Evolutionary conservation across 1,140 invertebrate species (phyloP), one percentile per base, ranked within the genome.

Genomic region (Notospermus geniculatus): DNA sequence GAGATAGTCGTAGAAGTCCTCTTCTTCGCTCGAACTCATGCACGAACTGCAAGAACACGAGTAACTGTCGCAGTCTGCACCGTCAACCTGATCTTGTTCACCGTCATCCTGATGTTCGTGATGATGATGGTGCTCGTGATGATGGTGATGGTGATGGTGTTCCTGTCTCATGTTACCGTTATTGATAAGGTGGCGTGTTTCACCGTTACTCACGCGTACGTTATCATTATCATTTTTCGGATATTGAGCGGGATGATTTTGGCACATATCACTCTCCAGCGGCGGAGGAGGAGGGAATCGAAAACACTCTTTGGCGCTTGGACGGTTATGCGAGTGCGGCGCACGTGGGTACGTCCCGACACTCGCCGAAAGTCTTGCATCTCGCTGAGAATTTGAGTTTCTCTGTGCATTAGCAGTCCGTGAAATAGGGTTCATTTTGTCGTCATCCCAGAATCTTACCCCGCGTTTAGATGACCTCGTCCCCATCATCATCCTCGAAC

Each of bases 1-100:
- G 52, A 93, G 75, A 45, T 90, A 86, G 75, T 93, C 92, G 52
- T 74, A 73, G 58, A 90, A 90, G 67, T 90, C 88, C 45, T 90
- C 87, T 22, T 73, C 71, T 15, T 87, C 89, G 46, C 79, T 81
- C 19, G 89, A 91, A 1, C 88, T 89, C 1, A 90, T 92, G 71
- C 91, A 93, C 0, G 91, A 93, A 54, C 91, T 92, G n/a, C n/a
- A n/a, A n/a, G n/a, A n/a, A 78, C 32, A 36, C n/a, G n/a, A 19
- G 46, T 50, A 27, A 50, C 25, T 27, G 39, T 68, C 69, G 7
- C 62, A 58, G 62, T 63, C 66, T 41, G n/a, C 28, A 52, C 19
- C 46, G n/a, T 50, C n/a, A 7, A 19, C n/a, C 19, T 50, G 19
- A 7, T 50, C 25, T 7, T 50, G 46, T 27, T 23, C 4, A 50